Evolutionary conservation across 1,140 invertebrate genomes (phyloP).

Genomic region (Hypothenemus hampei): DNA sequence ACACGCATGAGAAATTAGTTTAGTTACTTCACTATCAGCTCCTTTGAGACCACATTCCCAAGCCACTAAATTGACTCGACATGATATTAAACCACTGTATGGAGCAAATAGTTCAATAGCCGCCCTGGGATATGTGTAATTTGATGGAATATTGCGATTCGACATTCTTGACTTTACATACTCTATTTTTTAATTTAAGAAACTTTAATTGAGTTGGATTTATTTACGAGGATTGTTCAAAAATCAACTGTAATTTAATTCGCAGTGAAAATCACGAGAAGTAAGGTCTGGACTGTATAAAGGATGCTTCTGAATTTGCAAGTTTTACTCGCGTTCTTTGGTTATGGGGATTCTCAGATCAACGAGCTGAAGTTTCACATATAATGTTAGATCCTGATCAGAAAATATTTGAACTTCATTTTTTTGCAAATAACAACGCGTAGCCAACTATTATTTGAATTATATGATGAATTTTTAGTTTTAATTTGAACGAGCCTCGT

Average conservation of each 20-base stretch:
- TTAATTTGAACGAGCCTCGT: too few species aligned
- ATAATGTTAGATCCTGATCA: not conserved
- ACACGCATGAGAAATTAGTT: constrained; percentile 37
- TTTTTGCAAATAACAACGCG: not conserved
- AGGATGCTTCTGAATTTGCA: not conserved
- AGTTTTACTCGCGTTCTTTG: too few species aligned
- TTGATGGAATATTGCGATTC: constrained; percentile 26
- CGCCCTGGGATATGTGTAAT: constrained; percentile 36
- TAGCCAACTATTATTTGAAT: too few species aligned
- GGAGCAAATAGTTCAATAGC: constrained; percentile 39
- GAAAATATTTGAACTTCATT: not conserved
- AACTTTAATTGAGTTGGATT: too few species aligned
- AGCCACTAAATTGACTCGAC: constrained; percentile 35
- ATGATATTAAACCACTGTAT: constrained; percentile 37
- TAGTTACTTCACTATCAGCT: constrained; percentile 36
- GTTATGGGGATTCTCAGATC: too few species aligned
- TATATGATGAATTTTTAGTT: too few species aligned
- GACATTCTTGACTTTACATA: constrained; percentile 36
- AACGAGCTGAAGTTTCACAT: too few species aligned
- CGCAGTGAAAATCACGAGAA: too few species aligned
- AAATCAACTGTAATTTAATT: too few species aligned
- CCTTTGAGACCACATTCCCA: constrained; percentile 42
- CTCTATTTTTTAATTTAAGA: constrained; percentile 22
- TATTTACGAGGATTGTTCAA: too few species aligned
- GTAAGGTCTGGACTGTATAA: too few species aligned